Evolutionary conservation across 2,888 invertebrate genomes (phyloP).

Genomic region (Parapristionchus giblindavisi): DNA sequence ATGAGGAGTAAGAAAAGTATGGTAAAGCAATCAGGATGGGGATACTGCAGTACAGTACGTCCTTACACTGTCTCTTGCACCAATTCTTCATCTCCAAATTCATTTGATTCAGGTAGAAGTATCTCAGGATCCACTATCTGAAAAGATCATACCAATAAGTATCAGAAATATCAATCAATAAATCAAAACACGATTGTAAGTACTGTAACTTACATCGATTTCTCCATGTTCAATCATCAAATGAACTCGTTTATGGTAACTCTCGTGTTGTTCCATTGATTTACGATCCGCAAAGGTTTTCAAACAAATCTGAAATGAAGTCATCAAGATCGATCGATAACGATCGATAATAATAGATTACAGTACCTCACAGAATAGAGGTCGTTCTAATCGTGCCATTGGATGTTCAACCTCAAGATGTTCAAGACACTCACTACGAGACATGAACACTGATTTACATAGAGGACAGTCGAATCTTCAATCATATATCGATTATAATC

Average conservation of each 20-base stretch:
- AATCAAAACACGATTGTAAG: neutral
- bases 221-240: slow-evolving; percentile 56
- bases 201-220: slow-evolving; percentile 43
- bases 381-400: slow-evolving; percentile 49
- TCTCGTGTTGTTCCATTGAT: slow-evolving; percentile 60
- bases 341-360: neutral
- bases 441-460: slow-evolving; percentile 63
- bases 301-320: slow-evolving; percentile 54
- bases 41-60: neutral
- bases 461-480: slow-evolving; percentile 65
- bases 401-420: slow-evolving; percentile 62
- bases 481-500: neutral
- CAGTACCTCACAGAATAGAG: slow-evolving; percentile 63
- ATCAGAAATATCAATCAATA: neutral
- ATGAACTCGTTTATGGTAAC: slow-evolving; percentile 65
- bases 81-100: slow-evolving; percentile 35
- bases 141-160: slow-evolving; percentile 9
- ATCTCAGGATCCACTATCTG: slow-evolving; percentile 43
- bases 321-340: neutral
- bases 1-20: neutral
- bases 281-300: slow-evolving; percentile 58
- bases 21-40: slow-evolving; percentile 14
- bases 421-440: slow-evolving; percentile 61
- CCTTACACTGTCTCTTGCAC: slow-evolving; percentile 4
- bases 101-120: slow-evolving; percentile 40